Evolutionary conservation across 2,113 vertebrate genomes (phyloP), one percentile per base, ranked within the genome.

Genomic region (Solea solea): DNA sequence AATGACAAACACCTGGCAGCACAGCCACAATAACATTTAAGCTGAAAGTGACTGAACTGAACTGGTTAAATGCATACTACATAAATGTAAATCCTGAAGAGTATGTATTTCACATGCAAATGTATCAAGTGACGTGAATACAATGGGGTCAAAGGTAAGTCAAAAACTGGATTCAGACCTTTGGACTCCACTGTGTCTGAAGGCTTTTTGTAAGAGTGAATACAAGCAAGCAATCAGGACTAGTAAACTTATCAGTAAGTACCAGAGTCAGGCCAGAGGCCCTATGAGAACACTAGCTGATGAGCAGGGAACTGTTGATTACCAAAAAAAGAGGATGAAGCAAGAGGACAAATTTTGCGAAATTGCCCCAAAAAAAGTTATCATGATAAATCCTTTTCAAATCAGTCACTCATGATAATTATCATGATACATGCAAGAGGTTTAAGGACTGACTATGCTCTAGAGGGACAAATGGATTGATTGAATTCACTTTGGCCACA

Each of bases 1-100:
- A 60, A 53, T 57, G 64, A 69, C 40, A 7, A 60, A 60, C 39
- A 71, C 3, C 42, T 62, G 48, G 15, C 57, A 0, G 2, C 14
- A 51, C 45, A 13, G 9, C 34, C 21, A 53, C n/a, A 2, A 52
- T 50, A 45, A 16, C 3, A 12, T n/a, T 66, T 58, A 9, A 56
- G 14, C 13, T 27, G 28, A 12, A 57, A 45, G 41, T 10, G 14
- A 28, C 28, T 21, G 8, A 7, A n/a, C 40, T 34, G 42, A 42
- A 2, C 41, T 21, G 7, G 7, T 50, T 50, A 34, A 15, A 57
- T 16, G 57, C 40, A 13, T n/a, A 14, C 9, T 55, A 15, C 25
- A 56, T 45, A 8, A n/a, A 8, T 10, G 42, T 49, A 8, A 50
- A 34, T 53, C 9, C 53, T 45, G 8, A 15, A 25, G 3, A 39